Percentiles rank a stretch among this genome's conserved stretches.
These are phyloP conservation scores for Protonemura montana DNA, from an alignment of 2,888 invertebrate species.

Conservation along the genomic window DNA sequence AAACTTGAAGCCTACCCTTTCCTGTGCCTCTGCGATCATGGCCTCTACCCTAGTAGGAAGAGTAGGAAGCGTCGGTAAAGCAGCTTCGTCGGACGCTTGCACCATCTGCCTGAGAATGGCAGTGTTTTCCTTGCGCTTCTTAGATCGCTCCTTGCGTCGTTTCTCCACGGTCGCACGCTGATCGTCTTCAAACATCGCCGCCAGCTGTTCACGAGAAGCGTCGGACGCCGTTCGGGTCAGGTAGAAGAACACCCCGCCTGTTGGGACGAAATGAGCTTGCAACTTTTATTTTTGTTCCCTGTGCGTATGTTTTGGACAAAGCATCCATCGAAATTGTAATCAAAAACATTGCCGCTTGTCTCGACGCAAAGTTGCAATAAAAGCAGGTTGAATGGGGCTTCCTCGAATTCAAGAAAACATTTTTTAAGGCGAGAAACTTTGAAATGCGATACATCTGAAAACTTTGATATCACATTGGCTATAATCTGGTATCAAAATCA, in stretches of 20 bases:
- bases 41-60: not conserved
- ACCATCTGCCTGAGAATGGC: too few relatives aligned
- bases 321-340: too few relatives aligned
- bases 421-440: too few relatives aligned
- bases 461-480: too few relatives aligned
- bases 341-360: too few relatives aligned
- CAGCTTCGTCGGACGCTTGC: too few relatives aligned
- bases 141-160: not conserved
- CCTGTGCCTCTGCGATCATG: not conserved
- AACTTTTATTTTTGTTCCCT: not conserved
- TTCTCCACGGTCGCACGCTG: slow-evolving; percentile 56
- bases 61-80: not conserved
- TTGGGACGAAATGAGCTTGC: not conserved
- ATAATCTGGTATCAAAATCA: too few relatives aligned
- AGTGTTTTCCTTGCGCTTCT: not conserved
- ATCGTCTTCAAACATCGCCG: slow-evolving; percentile 74
- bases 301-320: too few relatives aligned
- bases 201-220: slow-evolving; percentile 71
- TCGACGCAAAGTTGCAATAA: too few relatives aligned
- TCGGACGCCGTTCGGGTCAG: slow-evolving; percentile 77
- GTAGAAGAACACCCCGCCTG: slow-evolving; percentile 77
- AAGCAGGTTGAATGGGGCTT: too few relatives aligned
- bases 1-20: not conserved
- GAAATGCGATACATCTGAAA: too few relatives aligned
- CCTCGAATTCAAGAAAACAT: too few relatives aligned